Evolutionary conservation across 2,797 vertebrate species (phyloP).

Genomic region (Enoplosus armatus): DNA sequence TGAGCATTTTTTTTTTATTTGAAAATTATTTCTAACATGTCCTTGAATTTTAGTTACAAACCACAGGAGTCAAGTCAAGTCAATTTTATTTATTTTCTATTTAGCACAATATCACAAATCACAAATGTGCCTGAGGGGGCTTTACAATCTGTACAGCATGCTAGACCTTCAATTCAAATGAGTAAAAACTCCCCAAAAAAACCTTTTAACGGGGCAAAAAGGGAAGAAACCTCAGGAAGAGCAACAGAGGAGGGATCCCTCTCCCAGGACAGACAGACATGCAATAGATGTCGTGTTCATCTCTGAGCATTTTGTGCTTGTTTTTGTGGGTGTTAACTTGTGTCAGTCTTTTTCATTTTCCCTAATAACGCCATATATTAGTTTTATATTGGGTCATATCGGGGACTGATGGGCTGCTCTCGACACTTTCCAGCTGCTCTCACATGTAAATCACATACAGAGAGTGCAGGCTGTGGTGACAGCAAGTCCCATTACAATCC

Average conservation of each 20-base stretch:
- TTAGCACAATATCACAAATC: too few relatives aligned
- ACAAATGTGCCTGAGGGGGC: too few relatives aligned
- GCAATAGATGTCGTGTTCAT: too few relatives aligned
- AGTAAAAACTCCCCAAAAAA: too few relatives aligned
- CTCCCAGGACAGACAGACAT: too few relatives aligned
- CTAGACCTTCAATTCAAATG: too few relatives aligned
- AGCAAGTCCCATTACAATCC: slow-evolving; percentile 51
- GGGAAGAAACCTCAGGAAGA: too few relatives aligned
- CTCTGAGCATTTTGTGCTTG: not conserved
- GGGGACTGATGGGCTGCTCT: not conserved
- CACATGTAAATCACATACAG: slow-evolving; percentile 71
- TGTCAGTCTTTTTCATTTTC: not conserved
- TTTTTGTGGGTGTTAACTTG: not conserved
- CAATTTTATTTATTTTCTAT: too few relatives aligned
- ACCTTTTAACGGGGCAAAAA: too few relatives aligned
- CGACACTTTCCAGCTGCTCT: slow-evolving; percentile 70
- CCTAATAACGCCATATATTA: not conserved
- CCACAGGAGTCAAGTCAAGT: too few relatives aligned
- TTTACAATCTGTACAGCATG: too few relatives aligned
- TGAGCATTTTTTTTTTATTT: not conserved
- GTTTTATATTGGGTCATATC: not conserved
- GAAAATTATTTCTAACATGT: not conserved
- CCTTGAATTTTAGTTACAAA: not conserved
- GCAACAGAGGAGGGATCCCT: too few relatives aligned
- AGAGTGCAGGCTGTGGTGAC: slow-evolving; percentile 59